Conservation (phyloP, 2,888 invertebrate species). For the Campoplex nolae region DNA sequence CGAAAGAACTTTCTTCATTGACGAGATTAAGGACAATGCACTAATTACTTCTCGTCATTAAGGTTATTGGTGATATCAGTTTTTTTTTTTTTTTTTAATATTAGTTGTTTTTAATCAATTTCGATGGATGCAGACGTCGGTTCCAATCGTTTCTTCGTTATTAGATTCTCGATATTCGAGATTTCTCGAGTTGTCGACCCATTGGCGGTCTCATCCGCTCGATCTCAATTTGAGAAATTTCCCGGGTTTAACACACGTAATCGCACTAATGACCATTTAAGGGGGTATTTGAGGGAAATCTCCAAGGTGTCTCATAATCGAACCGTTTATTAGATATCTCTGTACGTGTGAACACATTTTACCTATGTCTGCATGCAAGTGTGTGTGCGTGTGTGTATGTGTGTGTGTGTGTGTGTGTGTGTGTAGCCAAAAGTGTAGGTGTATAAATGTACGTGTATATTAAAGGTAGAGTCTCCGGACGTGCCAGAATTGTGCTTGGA, state of each 20-base stretch:
- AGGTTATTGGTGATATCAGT: not conserved
- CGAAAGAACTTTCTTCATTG: not conserved
- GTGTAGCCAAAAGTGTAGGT: not conserved
- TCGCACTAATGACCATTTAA: conserved; percentile 57
- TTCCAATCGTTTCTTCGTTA: conserved; percentile 8
- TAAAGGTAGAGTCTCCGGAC: conserved; percentile 26
- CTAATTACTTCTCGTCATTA: not conserved
- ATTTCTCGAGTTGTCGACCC: conserved; percentile 43
- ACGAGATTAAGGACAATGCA: not conserved
- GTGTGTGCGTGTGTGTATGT: not conserved
- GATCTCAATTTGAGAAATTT: conserved; percentile 52
- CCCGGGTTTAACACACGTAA: conserved; percentile 53
- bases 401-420: not conserved
- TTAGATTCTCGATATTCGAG: conserved; percentile 28
- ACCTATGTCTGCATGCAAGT: not conserved
- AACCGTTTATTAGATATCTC: not conserved
- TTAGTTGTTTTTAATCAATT: not conserved
- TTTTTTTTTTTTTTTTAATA: not conserved
- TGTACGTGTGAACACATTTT: not conserved
- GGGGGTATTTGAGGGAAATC: conserved; percentile 55
- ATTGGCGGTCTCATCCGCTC: conserved; percentile 40
- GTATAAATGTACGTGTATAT: conserved; percentile 7
- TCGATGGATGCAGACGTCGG: not conserved
- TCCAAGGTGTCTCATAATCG: conserved; percentile 57
- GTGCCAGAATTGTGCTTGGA: conserved; percentile 52